These are phyloP conservation scores for Hylaeus anthracinus DNA, from an alignment of 1,140 invertebrate genomes.

Conservation along the genomic window DNA sequence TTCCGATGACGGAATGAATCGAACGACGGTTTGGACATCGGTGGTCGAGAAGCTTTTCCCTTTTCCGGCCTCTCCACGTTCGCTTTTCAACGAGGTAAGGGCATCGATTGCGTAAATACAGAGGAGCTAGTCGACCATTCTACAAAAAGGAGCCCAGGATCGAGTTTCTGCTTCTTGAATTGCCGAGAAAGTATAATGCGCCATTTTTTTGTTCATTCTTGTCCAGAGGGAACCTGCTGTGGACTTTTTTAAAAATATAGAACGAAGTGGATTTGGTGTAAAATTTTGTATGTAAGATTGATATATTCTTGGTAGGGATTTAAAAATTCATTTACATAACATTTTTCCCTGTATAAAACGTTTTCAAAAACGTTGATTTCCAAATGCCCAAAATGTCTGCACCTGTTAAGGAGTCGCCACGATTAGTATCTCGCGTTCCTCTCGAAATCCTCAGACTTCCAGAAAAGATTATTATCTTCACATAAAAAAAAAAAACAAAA, in stretches of 20 bases:
- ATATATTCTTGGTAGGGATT: no score
- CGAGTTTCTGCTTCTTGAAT: constrained; percentile 43
- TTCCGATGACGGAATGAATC: constrained; percentile 27
- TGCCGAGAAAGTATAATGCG: neutral
- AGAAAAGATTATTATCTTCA: neutral
- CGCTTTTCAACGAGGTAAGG: constrained; percentile 46
- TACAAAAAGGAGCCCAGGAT: constrained; percentile 42
- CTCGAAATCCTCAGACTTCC: no score
- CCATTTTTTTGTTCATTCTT: neutral
- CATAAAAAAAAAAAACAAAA: neutral
- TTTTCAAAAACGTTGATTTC: no score
- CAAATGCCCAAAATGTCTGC: no score
- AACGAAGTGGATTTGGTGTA: no score
- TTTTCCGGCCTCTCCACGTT: constrained; percentile 28
- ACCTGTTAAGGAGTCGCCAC: no score
- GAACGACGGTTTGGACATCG: constrained; percentile 18
- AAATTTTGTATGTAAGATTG: no score
- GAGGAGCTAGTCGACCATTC: constrained; percentile 30
- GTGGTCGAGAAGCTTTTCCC: constrained; percentile 36
- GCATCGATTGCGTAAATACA: constrained; percentile 69
- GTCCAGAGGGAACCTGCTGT: neutral
- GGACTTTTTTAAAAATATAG: neutral
- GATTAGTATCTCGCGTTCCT: no score
- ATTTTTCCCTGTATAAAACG: no score
- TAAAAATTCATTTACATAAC: no score